Conservation (phyloP, 2,797 vertebrate species). For the Sphenopsis melanotis region DNA sequence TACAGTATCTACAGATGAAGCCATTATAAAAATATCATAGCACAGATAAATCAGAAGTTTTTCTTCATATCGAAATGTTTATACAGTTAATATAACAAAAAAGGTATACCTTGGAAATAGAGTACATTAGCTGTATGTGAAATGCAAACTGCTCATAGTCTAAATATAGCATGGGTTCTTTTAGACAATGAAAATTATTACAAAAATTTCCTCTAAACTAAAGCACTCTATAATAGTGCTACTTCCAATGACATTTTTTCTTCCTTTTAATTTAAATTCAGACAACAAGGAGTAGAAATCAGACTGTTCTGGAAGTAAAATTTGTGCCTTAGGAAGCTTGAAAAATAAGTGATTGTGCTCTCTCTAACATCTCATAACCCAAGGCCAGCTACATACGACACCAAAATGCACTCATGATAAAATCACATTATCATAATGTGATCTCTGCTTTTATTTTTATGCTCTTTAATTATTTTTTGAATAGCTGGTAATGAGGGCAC, state of each 20-base stretch:
- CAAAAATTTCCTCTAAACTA: background rate
- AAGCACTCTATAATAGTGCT: background rate
- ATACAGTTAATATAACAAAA: background rate
- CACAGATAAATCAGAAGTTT: background rate
- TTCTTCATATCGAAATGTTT: background rate
- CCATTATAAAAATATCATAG: background rate
- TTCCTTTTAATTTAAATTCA: background rate
- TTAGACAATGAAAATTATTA: background rate
- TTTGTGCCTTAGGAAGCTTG: background rate
- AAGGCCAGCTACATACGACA: background rate
- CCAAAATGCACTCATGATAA: background rate
- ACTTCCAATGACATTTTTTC: background rate
- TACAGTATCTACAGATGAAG: background rate
- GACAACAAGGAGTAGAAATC: background rate
- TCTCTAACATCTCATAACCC: background rate
- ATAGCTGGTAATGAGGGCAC: background rate
- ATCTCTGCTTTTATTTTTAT: background rate
- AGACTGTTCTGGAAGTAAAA: background rate
- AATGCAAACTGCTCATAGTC: background rate
- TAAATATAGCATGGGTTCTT: background rate
- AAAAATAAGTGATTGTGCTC: background rate
- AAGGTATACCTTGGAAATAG: background rate
- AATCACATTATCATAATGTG: background rate
- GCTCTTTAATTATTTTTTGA: background rate
- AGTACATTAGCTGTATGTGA: background rate